Conservation (phyloP, 2,888 invertebrate species). For the Limnephilus rhombicus region DNA sequence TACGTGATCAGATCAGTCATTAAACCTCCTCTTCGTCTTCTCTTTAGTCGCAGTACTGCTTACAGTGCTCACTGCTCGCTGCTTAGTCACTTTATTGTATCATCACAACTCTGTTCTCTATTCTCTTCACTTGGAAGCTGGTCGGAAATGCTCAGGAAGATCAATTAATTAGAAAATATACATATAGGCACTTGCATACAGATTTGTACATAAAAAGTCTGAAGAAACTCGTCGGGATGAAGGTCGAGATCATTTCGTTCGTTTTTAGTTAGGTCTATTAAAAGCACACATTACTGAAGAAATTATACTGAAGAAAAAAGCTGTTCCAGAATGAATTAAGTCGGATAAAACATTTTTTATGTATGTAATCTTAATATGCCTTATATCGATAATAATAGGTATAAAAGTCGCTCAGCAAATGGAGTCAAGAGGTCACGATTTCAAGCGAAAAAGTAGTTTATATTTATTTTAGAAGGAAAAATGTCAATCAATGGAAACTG, state of each 20-base stretch:
- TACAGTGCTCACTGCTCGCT: no score
- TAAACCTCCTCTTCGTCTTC: neutral
- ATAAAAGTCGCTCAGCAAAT: no score
- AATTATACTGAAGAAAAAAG: no score
- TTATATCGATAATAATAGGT: no score
- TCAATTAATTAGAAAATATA: neutral
- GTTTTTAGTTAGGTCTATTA: neutral
- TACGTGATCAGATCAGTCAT: conserved; percentile 18
- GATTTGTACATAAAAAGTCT: neutral
- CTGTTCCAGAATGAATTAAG: no score
- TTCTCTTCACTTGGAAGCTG: neutral
- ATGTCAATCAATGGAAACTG: no score
- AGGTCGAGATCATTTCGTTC: neutral
- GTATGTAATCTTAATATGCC: no score
- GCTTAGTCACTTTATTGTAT: neutral
- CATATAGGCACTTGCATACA: neutral
- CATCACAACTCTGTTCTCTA: neutral
- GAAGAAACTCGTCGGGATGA: neutral
- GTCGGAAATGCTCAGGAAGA: neutral
- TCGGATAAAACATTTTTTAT: no score
- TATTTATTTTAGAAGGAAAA: no score
- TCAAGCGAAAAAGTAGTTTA: no score
- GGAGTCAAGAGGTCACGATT: no score
- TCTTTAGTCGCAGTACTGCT: neutral
- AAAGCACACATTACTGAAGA: neutral